These are phyloP conservation scores for Raja brachyura DNA, from an alignment of 2,113 vertebrate species.

Conservation along the genomic window DNA sequence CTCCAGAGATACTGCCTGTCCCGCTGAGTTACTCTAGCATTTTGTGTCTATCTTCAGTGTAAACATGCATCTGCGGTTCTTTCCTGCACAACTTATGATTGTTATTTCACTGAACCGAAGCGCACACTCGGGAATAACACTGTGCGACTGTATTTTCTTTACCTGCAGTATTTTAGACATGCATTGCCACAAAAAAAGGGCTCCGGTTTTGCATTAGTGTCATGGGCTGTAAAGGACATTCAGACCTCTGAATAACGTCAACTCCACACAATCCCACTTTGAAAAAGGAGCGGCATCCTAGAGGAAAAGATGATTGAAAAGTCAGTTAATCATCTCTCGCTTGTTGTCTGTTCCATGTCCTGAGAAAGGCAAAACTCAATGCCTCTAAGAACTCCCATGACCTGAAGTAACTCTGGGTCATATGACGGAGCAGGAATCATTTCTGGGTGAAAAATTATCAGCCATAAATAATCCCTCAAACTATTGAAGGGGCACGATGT, in stretches of 20 bases:
- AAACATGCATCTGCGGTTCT: too few species aligned
- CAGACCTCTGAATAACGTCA: not conserved
- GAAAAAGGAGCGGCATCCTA: not conserved
- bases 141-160: not conserved
- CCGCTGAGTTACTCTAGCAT: too few species aligned
- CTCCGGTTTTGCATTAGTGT: not conserved
- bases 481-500: constrained; percentile 15
- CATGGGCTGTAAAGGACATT: not conserved
- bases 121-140: not conserved
- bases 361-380: not conserved
- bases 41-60: too few species aligned
- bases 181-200: not conserved
- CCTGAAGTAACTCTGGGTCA: not conserved
- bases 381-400: not conserved
- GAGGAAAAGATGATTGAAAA: not conserved
- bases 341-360: not conserved
- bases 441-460: constrained; percentile 34
- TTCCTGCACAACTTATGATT: not conserved
- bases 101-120: not conserved
- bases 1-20: too few species aligned
- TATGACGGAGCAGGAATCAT: constrained; percentile 8
- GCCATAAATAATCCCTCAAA: constrained; percentile 3
- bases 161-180: not conserved
- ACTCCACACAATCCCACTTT: not conserved
- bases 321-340: not conserved